A percentile compares a stretch with the other conserved stretches of the same genome.
Evolutionary conservation across 2,113 vertebrate species (phyloP).

Genomic region (Cariama cristata): DNA sequence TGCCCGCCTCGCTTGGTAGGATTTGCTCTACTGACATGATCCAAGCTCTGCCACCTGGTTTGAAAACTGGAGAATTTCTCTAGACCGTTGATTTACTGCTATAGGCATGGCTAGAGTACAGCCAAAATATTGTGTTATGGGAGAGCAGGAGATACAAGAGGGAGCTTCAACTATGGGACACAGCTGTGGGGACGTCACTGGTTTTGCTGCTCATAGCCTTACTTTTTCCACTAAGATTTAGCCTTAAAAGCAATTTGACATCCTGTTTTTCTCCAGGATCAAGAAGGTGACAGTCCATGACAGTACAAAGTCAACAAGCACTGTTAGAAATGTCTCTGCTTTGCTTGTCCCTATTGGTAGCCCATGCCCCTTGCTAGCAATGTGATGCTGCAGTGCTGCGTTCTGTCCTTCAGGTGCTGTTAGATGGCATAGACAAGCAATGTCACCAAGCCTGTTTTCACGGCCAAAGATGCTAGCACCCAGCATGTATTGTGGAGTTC

Average conservation of each 20-base stretch:
- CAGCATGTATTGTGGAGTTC: background rate
- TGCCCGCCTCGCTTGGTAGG: background rate
- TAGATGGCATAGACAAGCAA: background rate
- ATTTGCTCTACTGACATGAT: background rate
- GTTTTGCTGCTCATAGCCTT: background rate
- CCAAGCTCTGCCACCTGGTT: background rate
- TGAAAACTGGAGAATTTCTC: background rate
- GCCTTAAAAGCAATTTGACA: background rate
- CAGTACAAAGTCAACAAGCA: background rate
- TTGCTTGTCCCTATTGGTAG: background rate
- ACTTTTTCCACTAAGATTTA: background rate
- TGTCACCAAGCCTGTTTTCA: background rate
- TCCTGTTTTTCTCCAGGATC: background rate
- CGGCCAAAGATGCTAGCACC: background rate
- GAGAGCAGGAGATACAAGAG: background rate
- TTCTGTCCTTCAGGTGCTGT: background rate
- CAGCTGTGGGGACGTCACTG: background rate
- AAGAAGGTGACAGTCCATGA: background rate
- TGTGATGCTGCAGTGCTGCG: background rate
- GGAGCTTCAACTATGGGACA: background rate
- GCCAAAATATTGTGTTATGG: background rate
- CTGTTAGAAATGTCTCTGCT: background rate
- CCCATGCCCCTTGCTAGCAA: background rate
- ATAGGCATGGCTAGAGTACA: background rate
- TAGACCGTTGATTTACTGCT: background rate